Conservation (phyloP, 2,113 vertebrate genomes). For the Phainopepla nitens region DNA sequence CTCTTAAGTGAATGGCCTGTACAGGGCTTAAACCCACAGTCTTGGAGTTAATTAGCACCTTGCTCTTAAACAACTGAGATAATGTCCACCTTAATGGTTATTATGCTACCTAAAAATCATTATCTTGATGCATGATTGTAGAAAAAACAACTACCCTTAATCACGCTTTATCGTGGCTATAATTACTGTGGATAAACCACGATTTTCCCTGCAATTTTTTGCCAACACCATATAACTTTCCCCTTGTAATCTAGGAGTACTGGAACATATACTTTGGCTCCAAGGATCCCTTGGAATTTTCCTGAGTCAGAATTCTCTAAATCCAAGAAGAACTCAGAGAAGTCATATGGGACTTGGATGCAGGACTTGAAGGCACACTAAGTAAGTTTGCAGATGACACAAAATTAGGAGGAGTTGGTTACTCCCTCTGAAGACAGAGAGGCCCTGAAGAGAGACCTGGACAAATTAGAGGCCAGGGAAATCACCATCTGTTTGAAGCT, state of each 20-base stretch:
- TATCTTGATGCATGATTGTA: neutral
- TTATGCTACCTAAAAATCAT: neutral
- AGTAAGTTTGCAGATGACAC: neutral
- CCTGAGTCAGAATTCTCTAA: neutral
- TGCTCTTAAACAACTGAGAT: neutral
- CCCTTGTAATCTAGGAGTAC: neutral
- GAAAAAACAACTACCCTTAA: neutral
- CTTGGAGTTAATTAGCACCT: neutral
- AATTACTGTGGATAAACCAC: neutral
- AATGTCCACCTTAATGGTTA: neutral
- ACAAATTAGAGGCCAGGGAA: neutral
- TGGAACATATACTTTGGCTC: neutral
- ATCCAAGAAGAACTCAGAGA: neutral
- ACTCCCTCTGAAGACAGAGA: neutral
- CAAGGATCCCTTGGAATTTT: neutral
- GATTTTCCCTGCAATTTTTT: neutral
- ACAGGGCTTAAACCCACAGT: neutral
- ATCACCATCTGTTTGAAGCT: neutral
- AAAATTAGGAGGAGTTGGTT: neutral
- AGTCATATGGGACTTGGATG: neutral
- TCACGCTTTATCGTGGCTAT: fast-evolving
- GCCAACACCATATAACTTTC: neutral
- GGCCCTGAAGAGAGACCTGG: fast-evolving
- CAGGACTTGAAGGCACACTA: neutral
- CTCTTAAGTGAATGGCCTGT: neutral